Evolutionary conservation across 2,797 vertebrate species (phyloP).

Genomic region (Periophthalmus magnuspinnatus): DNA sequence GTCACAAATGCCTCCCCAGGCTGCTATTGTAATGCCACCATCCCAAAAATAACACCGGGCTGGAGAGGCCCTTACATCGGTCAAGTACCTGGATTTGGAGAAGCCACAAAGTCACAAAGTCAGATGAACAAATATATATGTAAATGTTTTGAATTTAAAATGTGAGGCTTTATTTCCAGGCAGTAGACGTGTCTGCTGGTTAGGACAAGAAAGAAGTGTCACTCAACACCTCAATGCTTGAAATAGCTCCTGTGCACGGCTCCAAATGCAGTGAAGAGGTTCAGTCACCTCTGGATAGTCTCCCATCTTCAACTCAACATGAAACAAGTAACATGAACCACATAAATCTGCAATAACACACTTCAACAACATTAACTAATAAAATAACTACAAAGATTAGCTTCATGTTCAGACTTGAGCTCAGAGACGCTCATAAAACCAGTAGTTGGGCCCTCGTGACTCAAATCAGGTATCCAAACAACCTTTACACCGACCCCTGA

Average conservation of each 20-base stretch:
- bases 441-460: constrained; percentile 49
- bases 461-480: constrained; percentile 42
- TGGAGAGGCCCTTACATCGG: constrained; percentile 23
- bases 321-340: constrained; percentile 5
- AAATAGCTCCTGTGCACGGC: constrained; percentile 48
- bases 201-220: constrained; percentile 27
- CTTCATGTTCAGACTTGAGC: constrained; percentile 23
- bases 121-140: not conserved
- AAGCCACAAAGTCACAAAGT: constrained; percentile 8
- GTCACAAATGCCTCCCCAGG: constrained; percentile 43
- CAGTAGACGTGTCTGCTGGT: constrained; percentile 12
- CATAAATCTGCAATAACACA: constrained; percentile 13
- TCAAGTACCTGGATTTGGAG: constrained; percentile 19
- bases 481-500: constrained; percentile 51
- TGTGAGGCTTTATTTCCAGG: not conserved
- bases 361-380: not conserved
- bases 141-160: not conserved
- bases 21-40: constrained; percentile 51
- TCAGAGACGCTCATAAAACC: constrained; percentile 1
- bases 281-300: constrained; percentile 32
- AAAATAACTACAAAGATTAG: not conserved
- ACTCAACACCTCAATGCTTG: constrained; percentile 40
- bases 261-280: constrained; percentile 35
- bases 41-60: constrained; percentile 64
- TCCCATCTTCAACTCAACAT: constrained; percentile 20